Evolutionary conservation across 2,113 vertebrate species (phyloP).

Genomic region (Okapia johnstoni): DNA sequence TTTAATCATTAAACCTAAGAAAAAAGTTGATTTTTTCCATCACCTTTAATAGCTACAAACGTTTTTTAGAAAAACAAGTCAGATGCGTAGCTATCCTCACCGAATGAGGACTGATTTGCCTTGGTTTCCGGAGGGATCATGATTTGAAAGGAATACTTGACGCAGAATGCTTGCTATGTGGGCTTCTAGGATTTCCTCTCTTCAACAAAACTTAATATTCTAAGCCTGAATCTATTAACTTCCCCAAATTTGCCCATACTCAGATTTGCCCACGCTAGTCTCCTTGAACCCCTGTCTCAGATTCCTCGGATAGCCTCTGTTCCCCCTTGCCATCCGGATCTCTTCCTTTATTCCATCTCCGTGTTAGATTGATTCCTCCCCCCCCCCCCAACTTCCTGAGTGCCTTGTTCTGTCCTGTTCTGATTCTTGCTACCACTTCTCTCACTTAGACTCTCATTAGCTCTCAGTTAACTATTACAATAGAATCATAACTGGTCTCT

Average conservation of each 20-base stretch:
- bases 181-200: not conserved
- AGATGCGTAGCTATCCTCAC: not conserved
- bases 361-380: not conserved
- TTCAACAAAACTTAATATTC: not conserved
- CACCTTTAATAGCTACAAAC: not conserved
- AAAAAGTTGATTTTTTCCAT: not conserved
- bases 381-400: rapidly evolving
- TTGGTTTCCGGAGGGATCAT: not conserved
- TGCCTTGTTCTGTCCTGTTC: not conserved
- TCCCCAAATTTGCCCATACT: not conserved
- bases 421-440: not conserved
- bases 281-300: not conserved
- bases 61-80: not conserved
- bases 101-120: not conserved
- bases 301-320: not conserved
- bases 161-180: not conserved
- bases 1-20: not conserved
- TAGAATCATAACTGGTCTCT: not conserved
- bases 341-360: not conserved
- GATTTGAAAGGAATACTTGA: not conserved
- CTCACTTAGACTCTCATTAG: not conserved
- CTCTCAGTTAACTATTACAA: not conserved
- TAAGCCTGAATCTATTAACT: not conserved
- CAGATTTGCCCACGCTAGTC: not conserved
- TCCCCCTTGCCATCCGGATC: not conserved